phyloP scores from a whole-genome alignment of 2,113 vertebrate species.

The Oreochromis spilurus region DNA sequence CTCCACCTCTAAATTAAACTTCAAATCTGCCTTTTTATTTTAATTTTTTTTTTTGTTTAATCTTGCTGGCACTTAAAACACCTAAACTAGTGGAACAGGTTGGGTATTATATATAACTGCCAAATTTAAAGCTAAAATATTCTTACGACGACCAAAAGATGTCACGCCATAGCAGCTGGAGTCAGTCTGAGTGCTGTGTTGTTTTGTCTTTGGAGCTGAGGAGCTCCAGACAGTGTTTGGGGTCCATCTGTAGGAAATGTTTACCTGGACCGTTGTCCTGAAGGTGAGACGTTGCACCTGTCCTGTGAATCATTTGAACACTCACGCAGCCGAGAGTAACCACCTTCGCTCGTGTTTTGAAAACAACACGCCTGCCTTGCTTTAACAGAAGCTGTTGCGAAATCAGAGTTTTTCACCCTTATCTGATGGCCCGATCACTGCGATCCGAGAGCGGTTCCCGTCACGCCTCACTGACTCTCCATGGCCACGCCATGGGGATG shows the following conservation, averaged over 20 bases:
- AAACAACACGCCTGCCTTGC: slow-evolving; percentile 40
- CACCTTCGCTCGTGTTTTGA: slow-evolving; percentile 49
- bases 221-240: not conserved
- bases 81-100: not conserved
- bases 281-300: slow-evolving; percentile 3
- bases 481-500: not conserved
- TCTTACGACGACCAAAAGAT: not conserved
- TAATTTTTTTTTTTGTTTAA: not conserved
- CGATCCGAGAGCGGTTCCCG: not conserved
- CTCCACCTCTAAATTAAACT: not conserved
- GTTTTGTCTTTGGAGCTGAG: not conserved
- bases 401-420: slow-evolving; percentile 43
- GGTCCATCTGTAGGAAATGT: not conserved
- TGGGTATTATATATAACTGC: not conserved
- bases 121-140: not conserved
- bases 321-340: not conserved
- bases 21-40: not conserved
- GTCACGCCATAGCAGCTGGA: not conserved
- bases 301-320: slow-evolving; percentile 9
- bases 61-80: not conserved
- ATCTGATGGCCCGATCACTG: slow-evolving; percentile 26
- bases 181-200: not conserved
- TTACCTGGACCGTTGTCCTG: not conserved
- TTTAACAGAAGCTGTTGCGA: slow-evolving; percentile 58
- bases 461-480: not conserved